Evolutionary conservation across 2,797 vertebrate genomes (phyloP), one percentile per base, ranked within the genome.

Genomic region (Melanotaenia parkinsoni): DNA sequence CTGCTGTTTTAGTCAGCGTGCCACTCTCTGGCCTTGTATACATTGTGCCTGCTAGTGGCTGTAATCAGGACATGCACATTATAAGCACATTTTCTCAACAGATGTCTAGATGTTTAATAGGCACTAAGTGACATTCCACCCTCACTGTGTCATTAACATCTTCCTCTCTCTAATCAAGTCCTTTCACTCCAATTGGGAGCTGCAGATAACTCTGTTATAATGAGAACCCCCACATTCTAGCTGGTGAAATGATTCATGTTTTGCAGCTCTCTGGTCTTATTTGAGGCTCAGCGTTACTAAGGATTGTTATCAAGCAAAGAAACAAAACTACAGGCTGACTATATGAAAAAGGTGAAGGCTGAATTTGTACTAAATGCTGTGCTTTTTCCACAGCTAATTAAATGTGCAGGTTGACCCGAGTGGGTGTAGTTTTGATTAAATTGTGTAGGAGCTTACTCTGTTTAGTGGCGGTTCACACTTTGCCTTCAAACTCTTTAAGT

Each of bases 91-190:
- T 83, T 45, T 45, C 20, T 75, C 59, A 61, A 63, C 88, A 91
- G 83, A 90, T 90, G 90, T 92, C 91, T 90, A 86, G 92, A 92
- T 92, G 91, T 91, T 93, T 93, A 92, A 93, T 93, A 88, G 82
- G 78, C 87, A 83, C 83, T 85, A 86, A 91, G 86, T 81, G 86
- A 89, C 90, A 87, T 87, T 74, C 79, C 60, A 66, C 82, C 88
- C 88, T 93, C 83, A 16, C 83, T 70, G 75, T 91, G 87, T 85
- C 90, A 89, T 92, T 92, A 91, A 88, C 79, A 71, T 74, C 79
- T 79, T 71, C 67, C 81, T 76, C 72, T 72, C 88, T 90, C 86
- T 91, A 86, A 92, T 93, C 87, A 90, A 85, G 89, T 82, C 79
- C 72, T 84, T 90, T 91, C 85, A 85, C 79, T 84, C 75, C 70